Evolutionary conservation across 1,140 invertebrate genomes (phyloP), one percentile per base, ranked within the genome.

Genomic region (Zaprionus taronus): DNA sequence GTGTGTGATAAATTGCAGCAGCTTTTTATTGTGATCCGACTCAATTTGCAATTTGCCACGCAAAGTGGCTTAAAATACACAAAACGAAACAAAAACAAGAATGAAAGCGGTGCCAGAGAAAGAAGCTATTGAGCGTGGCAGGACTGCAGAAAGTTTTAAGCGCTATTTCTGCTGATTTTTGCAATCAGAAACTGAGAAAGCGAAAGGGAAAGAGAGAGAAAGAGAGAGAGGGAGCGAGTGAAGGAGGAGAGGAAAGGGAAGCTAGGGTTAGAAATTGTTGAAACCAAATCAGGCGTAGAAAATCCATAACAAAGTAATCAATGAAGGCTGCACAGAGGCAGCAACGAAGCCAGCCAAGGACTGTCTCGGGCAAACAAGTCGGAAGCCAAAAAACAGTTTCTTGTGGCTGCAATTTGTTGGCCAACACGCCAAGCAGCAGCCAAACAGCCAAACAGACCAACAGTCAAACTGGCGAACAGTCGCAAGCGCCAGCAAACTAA

Each of bases 291-390:
- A 77, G 70, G 58, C 70, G 70, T 41, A 73, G 64, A 62, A 89
- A 81, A 87, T 90, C 85, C 70, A 87, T 87, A 84, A 83, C 83
- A 86, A 87, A 84, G 84, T 89, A 87, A 87, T 87, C 84, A 87
- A 87, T 84, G 81, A 84, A 76, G 68, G 80, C 72, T 73, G 83
- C 74, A 65, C 41, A 44, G 36, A 38, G 14, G 36, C 11, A 38
- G 65, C n/a, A 36, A 34, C 36, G 60, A 68, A 71, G 51, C 53
- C 57, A 78, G 57, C 66, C 69, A 68, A 66, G 74, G 72, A 86
- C 67, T 73, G 20, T 14, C n/a, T 47, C 6, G n/a, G 38, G 49
- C 70, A 72, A 72, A 55, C 63, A 77, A 81, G 81, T 81, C 83
- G 83, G 83, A 86, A 86, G 83, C 80, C 70, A 80, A 72, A 86